These are phyloP conservation scores for fruit fly (Drosophila melanogaster) DNA, from an alignment of 1,140 invertebrate species.

Conservation along the genomic window Release_6_plus_ISO1_MT NT_037436.4:11317501-11318000, in stretches of 20 bases:
- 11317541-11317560: no score
- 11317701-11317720: conserved; percentile 42
- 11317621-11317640: conserved; percentile 32
- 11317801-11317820: conserved; percentile 38
- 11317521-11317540: no score
- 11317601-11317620: conserved; percentile 9
- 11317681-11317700: conserved; percentile 50
- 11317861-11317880: conserved; percentile 56
- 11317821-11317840: neutral
- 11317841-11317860: neutral
- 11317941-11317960: conserved; percentile 83
- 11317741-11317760: neutral
- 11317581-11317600: neutral
- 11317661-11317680: conserved; percentile 15
- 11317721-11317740: conserved; percentile 9
- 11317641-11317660: conserved; percentile 34
- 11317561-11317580: neutral
- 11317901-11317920: conserved; percentile 79
- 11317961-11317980: conserved; percentile 79
- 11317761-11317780: conserved; percentile 32
- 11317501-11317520: no score
- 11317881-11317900: conserved; percentile 70
- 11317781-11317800: conserved; percentile 54
- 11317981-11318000: conserved; percentile 26
- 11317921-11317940: conserved; percentile 83